Conservation (phyloP, 2,113 vertebrate species). For the Syngnathoides biaculeatus region DNA sequence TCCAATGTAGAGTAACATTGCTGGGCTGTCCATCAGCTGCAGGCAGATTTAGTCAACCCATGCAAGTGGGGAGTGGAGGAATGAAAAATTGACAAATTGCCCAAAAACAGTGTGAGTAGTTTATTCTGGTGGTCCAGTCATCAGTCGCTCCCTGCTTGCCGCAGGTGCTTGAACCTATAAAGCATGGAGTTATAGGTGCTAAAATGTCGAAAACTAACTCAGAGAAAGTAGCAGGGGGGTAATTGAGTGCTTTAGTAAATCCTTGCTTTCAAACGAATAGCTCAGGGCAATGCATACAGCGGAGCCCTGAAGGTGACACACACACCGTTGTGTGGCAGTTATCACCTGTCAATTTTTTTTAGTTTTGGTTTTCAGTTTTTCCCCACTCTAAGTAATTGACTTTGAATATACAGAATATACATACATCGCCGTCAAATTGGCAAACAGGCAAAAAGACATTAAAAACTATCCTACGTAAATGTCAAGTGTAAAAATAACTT, state of each 20-base stretch:
- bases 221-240: constrained; percentile 50
- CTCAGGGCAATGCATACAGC: constrained; percentile 30
- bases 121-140: constrained; percentile 64
- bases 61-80: constrained; percentile 45
- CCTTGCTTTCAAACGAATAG: constrained; percentile 50
- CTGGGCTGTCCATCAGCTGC: constrained; percentile 44
- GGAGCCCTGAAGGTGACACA: background rate
- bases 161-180: constrained; percentile 64
- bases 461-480: no score
- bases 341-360: background rate
- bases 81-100: constrained; percentile 72
- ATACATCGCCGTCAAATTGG: no score
- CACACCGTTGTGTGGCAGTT: background rate
- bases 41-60: constrained; percentile 46
- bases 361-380: no score
- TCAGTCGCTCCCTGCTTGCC: constrained; percentile 63
- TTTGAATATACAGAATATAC: no score
- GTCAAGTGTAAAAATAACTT: no score
- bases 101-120: constrained; percentile 59
- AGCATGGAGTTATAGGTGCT: constrained; percentile 59
- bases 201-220: constrained; percentile 54
- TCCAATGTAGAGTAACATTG: constrained; percentile 31
- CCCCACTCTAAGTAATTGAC: no score
- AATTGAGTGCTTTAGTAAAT: constrained; percentile 65
- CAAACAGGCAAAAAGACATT: no score